Conservation (phyloP, 1,140 invertebrate species). For the honey bee (Apis mellifera) region Amel_HAv3.1 CM009935.2:8084001-8084500, state of each 20-base stretch:
- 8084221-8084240: constrained; percentile 76
- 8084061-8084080: constrained; percentile 54
- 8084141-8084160: constrained; percentile 72
- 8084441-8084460: too few species aligned
- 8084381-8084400: too few species aligned
- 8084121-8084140: constrained; percentile 75
- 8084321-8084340: too few species aligned
- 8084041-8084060: constrained; percentile 67
- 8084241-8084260: constrained; percentile 50
- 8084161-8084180: constrained; percentile 62
- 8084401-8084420: too few species aligned
- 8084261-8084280: constrained; percentile 16
- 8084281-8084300: too few species aligned
- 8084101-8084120: constrained; percentile 69
- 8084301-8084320: too few species aligned
- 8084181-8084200: constrained; percentile 75
- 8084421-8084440: too few species aligned
- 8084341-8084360: too few species aligned
- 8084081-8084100: constrained; percentile 40
- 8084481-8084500: too few species aligned
- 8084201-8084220: constrained; percentile 80
- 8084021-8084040: constrained; percentile 70
- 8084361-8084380: too few species aligned
- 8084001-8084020: constrained; percentile 51
- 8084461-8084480: too few species aligned